phyloP scores from a whole-genome alignment of 2,113 vertebrate genomes.

The Mastomys coucha region DNA sequence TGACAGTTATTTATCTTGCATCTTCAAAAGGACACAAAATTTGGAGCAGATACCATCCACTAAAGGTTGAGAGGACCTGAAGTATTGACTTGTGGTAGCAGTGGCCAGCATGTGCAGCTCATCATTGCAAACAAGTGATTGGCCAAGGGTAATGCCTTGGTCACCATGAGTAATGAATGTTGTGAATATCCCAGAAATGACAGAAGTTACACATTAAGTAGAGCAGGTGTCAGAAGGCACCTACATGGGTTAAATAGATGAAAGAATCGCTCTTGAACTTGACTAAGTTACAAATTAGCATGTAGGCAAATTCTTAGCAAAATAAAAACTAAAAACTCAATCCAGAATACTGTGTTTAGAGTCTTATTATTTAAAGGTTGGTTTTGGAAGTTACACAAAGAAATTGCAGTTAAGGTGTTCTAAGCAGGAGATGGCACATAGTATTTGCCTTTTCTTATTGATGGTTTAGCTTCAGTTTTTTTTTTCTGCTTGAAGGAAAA shows the following conservation, averaged over 20 bases:
- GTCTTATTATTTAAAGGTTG: background rate
- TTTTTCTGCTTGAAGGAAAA: background rate
- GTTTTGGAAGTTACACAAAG: background rate
- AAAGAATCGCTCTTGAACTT: background rate
- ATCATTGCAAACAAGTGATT: background rate
- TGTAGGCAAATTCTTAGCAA: background rate
- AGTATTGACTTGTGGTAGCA: background rate
- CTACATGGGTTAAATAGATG: background rate
- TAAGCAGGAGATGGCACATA: background rate
- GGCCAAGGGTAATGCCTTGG: background rate
- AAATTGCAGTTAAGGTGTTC: background rate
- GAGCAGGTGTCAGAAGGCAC: background rate
- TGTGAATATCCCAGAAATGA: background rate
- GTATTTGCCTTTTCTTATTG: background rate
- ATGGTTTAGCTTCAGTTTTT: background rate
- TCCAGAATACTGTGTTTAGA: background rate
- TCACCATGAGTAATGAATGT: background rate
- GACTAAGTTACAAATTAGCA: background rate
- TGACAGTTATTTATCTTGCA: background rate
- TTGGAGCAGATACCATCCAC: slow-evolving; percentile 5
- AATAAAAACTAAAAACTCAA: background rate
- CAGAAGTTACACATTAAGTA: background rate
- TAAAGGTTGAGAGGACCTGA: background rate
- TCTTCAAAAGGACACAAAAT: background rate
- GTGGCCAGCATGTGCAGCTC: background rate